Conservation (phyloP, 2,113 vertebrate genomes). For the Nansenia antarctica region DNA sequence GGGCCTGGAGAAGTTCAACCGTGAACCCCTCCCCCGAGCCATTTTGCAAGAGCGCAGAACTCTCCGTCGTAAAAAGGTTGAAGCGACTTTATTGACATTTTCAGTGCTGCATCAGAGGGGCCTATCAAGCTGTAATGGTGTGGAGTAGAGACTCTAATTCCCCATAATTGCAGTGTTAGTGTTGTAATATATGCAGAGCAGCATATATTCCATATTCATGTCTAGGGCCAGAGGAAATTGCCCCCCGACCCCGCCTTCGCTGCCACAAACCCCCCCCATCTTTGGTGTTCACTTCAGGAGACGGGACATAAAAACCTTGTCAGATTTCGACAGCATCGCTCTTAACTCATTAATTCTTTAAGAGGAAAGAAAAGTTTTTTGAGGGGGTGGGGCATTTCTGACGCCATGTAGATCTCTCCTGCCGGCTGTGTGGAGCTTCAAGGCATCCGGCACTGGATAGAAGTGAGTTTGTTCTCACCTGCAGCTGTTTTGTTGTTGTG, state of each 20-base stretch:
- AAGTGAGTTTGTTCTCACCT: slow-evolving; percentile 40
- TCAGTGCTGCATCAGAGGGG: neutral
- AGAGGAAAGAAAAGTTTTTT: neutral
- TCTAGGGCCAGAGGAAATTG: neutral
- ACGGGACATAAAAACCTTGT: neutral
- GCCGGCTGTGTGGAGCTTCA: too few relatives aligned
- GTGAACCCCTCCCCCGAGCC: neutral
- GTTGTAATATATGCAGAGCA: slow-evolving; percentile 15
- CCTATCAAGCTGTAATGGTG: neutral
- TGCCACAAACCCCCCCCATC: neutral
- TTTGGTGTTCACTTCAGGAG: neutral
- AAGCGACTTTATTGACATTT: neutral
- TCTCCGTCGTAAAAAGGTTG: neutral
- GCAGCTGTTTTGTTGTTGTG: slow-evolving; percentile 40
- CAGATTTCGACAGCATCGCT: neutral
- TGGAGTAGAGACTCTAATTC: slow-evolving; percentile 1
- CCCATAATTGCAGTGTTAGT: slow-evolving; percentile 12
- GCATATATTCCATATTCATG: slow-evolving; percentile 14
- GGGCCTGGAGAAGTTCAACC: neutral
- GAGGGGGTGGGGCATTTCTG: too few relatives aligned
- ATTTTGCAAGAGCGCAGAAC: neutral
- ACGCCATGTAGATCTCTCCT: too few relatives aligned
- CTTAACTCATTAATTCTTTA: neutral
- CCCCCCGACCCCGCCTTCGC: neutral
- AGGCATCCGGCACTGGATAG: too few relatives aligned